These are phyloP conservation scores for Ornithoptera priamus DNA, from an alignment of 2,888 invertebrate species.

Conservation along the genomic window DNA sequence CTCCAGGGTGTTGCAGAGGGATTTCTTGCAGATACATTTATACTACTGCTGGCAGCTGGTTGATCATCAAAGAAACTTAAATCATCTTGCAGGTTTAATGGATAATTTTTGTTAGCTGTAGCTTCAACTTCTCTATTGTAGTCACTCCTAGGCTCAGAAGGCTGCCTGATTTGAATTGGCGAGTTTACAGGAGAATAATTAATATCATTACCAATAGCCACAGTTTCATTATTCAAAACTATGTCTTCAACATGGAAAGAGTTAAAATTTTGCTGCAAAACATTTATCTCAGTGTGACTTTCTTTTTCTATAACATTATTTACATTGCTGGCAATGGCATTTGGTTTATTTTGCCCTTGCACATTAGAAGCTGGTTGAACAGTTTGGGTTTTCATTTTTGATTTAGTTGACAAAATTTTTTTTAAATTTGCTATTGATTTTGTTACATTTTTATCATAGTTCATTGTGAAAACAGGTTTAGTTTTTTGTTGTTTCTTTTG, in stretches of 20 bases:
- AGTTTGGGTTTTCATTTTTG: slow-evolving; percentile 29
- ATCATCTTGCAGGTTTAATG: slow-evolving; percentile 58
- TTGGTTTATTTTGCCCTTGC: not conserved
- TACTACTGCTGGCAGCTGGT: slow-evolving; percentile 71
- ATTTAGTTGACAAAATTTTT: slow-evolving; percentile 43
- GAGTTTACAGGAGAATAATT: slow-evolving; percentile 68
- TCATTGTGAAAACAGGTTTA: slow-evolving; percentile 52
- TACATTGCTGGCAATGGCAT: slow-evolving; percentile 4
- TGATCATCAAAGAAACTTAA: slow-evolving; percentile 68
- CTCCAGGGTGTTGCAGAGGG: slow-evolving; percentile 73
- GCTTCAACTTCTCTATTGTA: slow-evolving; percentile 8
- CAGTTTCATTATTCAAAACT: slow-evolving; percentile 60
- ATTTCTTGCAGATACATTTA: slow-evolving; percentile 59
- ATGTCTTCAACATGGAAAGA: slow-evolving; percentile 66
- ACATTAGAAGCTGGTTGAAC: not conserved
- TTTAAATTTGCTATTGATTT: slow-evolving; percentile 61
- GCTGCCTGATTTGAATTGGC: slow-evolving; percentile 39
- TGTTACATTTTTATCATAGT: slow-evolving; percentile 63
- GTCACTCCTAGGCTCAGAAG: slow-evolving; percentile 13
- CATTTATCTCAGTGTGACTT: slow-evolving; percentile 23
- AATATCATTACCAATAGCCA: slow-evolving; percentile 45
- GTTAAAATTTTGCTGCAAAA: slow-evolving; percentile 42
- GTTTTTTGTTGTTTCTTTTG: slow-evolving; percentile 54
- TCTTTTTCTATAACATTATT: slow-evolving; percentile 19
- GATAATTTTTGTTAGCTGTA: slow-evolving; percentile 44